A percentile compares a stretch with the other conserved stretches of the same genome.
Evolutionary conservation across 2,113 vertebrate species (phyloP).

Genomic region (Delphinapterus leucas): DNA sequence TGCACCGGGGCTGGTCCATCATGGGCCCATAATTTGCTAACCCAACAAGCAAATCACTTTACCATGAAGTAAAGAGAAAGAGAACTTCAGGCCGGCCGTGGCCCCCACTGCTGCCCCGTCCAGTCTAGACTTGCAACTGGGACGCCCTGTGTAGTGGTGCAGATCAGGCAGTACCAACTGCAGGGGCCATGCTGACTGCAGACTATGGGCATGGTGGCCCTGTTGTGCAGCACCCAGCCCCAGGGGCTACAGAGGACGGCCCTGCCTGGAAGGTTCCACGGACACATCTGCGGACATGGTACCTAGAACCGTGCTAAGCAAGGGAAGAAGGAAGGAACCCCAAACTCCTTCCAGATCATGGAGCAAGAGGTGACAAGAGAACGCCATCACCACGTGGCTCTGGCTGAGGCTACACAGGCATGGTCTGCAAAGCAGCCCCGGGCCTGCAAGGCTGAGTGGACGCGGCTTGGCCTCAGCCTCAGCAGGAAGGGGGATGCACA

Average conservation of each 20-base stretch:
- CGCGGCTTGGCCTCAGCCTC: neutral
- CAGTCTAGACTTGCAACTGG: neutral
- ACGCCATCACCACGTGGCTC: accelerated
- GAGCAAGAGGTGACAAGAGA: neutral
- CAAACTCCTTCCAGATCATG: neutral
- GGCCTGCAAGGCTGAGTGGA: neutral
- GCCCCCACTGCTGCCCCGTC: neutral
- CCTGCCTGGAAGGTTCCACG: neutral
- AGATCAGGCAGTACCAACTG: accelerated
- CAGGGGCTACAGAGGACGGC: accelerated
- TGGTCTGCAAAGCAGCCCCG: neutral
- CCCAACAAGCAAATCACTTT: neutral
- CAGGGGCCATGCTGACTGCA: neutral
- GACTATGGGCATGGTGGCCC: neutral
- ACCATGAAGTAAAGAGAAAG: neutral
- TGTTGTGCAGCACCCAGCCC: neutral
- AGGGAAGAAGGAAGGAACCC: neutral
- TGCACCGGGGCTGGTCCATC: neutral
- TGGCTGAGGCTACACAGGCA: neutral
- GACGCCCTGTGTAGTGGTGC: neutral
- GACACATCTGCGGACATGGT: neutral
- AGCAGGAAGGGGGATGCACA: accelerated
- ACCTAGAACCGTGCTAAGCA: neutral
- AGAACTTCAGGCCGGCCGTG: neutral
- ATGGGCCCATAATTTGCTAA: neutral